Evolutionary conservation across 1,140 invertebrate genomes (phyloP), one percentile per base, ranked within the genome.

Genomic region (Pinna nobilis): DNA sequence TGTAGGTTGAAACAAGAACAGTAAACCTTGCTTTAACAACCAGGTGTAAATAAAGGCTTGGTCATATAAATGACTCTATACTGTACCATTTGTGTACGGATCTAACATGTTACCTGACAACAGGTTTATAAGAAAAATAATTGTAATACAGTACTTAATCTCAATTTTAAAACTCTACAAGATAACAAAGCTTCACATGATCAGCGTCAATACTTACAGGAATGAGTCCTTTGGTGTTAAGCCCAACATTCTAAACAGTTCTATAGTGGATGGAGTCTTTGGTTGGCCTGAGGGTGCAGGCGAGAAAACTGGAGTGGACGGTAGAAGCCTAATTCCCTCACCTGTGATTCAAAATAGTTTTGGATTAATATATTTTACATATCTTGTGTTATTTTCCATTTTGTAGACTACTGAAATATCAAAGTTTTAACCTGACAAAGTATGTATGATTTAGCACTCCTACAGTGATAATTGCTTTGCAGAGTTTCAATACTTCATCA

Each of bases 281-380:
- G 68, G 59, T 35, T 66, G 68, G 25, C 65, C 67, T 15, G 65
- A 71, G 0, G 77, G 82, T 1, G 82, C 79, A 7, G 83, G 82
- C 13, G 84, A 85, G 50, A 83, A 85, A 33, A 79, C 59, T 11
- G 84, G 84, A 3, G 83, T 86, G 49, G 82, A 82, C 18, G 84
- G 84, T 9, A 85, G 61, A 3, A 86, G 73, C 11, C 82, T 64
- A 25, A 74, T 50, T 15, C 60, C 65, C 49, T 77, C 75, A 60
- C 49, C 68, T 70, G 20, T n/a, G 18, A 37, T 51, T 9, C 5
- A 11, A 25, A 23, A 2, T 18, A 60, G 28, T 51, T 9, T 28
- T 37, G 11, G 30, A 23, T 37, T 30, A 15, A 11, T 44, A 44
- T 44, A 44, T 11, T 9, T 11, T n/a, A 44, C 9, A 44, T n/a